Conservation (phyloP, 1,140 invertebrate species). For the Stegodyphus dumicola region DNA sequence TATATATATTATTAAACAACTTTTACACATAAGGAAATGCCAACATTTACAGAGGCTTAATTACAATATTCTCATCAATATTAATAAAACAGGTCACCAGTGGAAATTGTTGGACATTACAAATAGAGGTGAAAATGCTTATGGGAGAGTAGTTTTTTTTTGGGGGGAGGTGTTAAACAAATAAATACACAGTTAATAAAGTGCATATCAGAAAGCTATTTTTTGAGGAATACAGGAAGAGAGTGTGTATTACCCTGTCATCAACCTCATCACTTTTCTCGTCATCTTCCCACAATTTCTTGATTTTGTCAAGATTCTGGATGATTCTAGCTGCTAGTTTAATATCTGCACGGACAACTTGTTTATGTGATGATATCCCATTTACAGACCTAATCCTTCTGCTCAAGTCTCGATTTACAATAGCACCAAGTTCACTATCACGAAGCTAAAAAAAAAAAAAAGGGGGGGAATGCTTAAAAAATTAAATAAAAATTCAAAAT, state of each 20-base stretch:
- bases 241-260: conserved; percentile 17
- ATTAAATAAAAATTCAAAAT: no score
- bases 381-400: conserved; percentile 92
- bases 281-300: conserved; percentile 80
- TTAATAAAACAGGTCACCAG: no score
- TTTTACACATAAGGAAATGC: no score
- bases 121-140: no score
- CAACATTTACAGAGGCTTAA: no score
- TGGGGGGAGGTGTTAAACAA: neutral
- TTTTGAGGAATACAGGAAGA: conserved; percentile 13
- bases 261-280: conserved; percentile 64
- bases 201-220: conserved; percentile 6
- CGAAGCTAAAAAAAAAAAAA: conserved; percentile 74
- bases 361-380: conserved; percentile 91
- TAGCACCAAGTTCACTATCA: conserved; percentile 92
- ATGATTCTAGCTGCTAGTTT: conserved; percentile 95
- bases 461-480: no score
- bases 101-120: no score
- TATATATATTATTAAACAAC: no score
- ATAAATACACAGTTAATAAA: neutral
- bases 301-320: conserved; percentile 88
- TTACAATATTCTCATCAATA: no score
- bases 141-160: no score
- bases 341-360: conserved; percentile 91
- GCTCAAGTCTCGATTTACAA: conserved; percentile 93